A percentile compares a stretch with the other conserved stretches of the same genome.
Conservation (phyloP, 2,113 vertebrate species). For the Catharus minimus region DNA sequence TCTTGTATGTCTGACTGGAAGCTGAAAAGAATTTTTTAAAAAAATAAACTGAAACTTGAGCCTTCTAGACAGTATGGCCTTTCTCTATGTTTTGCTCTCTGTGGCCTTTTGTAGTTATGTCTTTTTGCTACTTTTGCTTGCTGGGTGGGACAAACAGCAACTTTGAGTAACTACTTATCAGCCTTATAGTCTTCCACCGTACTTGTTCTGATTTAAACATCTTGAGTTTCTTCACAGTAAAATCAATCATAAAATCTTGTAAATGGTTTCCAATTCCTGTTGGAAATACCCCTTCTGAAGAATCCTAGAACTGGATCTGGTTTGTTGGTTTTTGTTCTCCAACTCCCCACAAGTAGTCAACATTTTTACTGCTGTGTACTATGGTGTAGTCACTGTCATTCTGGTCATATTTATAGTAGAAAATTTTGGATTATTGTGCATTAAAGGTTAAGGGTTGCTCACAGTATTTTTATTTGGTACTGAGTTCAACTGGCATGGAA, state of each 20-base stretch:
- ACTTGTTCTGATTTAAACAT: not conserved
- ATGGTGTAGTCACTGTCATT: not conserved
- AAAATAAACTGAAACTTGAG: not conserved
- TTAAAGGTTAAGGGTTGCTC: not conserved
- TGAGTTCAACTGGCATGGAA: not conserved
- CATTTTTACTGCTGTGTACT: not conserved
- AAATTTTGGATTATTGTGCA: not conserved
- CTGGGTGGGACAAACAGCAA: not conserved
- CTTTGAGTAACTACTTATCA: not conserved
- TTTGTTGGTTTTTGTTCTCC: not conserved
- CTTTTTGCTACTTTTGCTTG: not conserved
- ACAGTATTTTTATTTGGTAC: not conserved
- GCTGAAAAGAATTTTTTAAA: fast-evolving
- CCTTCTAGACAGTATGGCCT: not conserved
- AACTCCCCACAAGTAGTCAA: not conserved
- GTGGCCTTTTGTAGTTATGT: not conserved
- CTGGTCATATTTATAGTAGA: not conserved
- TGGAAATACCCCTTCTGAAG: not conserved
- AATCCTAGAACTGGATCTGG: not conserved
- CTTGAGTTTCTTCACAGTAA: not conserved
- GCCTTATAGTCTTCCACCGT: not conserved
- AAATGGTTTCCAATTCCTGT: not conserved
- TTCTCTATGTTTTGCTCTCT: not conserved
- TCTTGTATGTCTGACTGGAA: not conserved
- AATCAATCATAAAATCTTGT: not conserved